A percentile compares a stretch with the other conserved stretches of the same genome.
Conservation (phyloP, 2,888 invertebrate genomes). For the Euzophera pinguis region DNA sequence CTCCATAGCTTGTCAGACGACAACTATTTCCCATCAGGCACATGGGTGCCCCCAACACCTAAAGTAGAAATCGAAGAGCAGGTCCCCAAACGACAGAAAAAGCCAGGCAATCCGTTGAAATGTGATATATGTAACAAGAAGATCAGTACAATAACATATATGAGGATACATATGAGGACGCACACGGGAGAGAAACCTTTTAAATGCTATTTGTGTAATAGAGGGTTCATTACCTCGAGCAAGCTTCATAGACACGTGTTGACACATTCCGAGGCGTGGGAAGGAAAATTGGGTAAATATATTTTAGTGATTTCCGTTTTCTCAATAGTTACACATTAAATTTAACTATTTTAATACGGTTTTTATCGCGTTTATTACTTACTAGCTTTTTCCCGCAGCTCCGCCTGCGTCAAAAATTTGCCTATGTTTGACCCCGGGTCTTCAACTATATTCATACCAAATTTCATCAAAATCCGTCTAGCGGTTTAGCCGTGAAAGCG, state of each 20-base stretch:
- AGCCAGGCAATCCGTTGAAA: slow-evolving; percentile 23
- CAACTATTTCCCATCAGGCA: slow-evolving; percentile 65
- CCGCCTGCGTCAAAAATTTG: too few species aligned
- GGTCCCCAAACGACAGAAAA: slow-evolving; percentile 16
- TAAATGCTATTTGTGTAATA: slow-evolving; percentile 52
- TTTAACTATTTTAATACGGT: too few species aligned
- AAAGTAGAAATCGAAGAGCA: slow-evolving; percentile 21
- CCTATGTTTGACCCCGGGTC: too few species aligned
- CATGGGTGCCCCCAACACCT: slow-evolving; percentile 50
- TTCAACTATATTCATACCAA: too few species aligned
- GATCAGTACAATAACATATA: slow-evolving; percentile 52
- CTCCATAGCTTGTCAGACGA: slow-evolving; percentile 47
- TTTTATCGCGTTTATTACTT: too few species aligned
- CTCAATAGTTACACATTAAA: too few species aligned
- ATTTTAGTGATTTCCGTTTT: too few species aligned
- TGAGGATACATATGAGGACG: slow-evolving; percentile 60
- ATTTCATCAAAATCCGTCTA: too few species aligned
- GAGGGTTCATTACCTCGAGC: slow-evolving; percentile 63
- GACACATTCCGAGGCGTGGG: slow-evolving; percentile 49
- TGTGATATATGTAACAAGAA: slow-evolving; percentile 53
- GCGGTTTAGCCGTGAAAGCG: too few species aligned
- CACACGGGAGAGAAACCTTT: slow-evolving; percentile 66
- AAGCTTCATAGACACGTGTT: slow-evolving; percentile 67
- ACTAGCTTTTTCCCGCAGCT: too few species aligned
- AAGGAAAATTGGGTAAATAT: slow-evolving; percentile 29